phyloP scores from a whole-genome alignment of 1,140 invertebrate genomes.

The Vanessa tameamea region DNA sequence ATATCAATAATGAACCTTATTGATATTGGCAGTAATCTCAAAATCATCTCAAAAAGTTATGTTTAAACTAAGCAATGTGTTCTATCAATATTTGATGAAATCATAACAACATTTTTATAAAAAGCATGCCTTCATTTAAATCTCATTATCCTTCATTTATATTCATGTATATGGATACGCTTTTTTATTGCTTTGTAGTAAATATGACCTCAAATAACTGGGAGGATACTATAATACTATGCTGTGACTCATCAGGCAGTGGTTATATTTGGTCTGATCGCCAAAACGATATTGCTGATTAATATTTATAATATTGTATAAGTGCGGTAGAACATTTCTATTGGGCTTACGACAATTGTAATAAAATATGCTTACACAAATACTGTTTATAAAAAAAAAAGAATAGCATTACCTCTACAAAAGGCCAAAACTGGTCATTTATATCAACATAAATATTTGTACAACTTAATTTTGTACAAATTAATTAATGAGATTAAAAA shows the following conservation, averaged over 20 bases:
- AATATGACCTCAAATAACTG: slow-evolving; percentile 10
- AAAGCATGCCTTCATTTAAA: neutral
- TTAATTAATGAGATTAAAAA: too few relatives aligned
- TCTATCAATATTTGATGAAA: neutral
- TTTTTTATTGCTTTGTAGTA: slow-evolving; percentile 20
- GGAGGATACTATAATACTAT: slow-evolving; percentile 14
- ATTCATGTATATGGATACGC: neutral
- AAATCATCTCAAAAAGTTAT: neutral
- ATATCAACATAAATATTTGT: too few relatives aligned
- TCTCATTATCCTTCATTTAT: slow-evolving; percentile 5
- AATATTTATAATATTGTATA: slow-evolving; percentile 14
- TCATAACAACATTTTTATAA: neutral
- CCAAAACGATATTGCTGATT: slow-evolving; percentile 16
- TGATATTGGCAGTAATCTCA: too few relatives aligned
- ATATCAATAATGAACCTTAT: neutral
- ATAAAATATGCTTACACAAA: too few relatives aligned
- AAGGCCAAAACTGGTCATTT: too few relatives aligned
- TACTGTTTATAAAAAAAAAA: too few relatives aligned
- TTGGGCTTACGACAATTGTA: too few relatives aligned
- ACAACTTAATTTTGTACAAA: too few relatives aligned
- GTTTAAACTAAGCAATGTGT: neutral
- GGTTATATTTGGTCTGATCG: slow-evolving; percentile 16
- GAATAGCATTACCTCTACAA: too few relatives aligned
- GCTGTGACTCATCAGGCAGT: slow-evolving; percentile 21
- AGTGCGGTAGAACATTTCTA: too few relatives aligned